A percentile compares a stretch with the other conserved stretches of the same genome.
phyloP scores from a whole-genome alignment of 2,888 invertebrate genomes.

The Danaus chrysippus region DNA sequence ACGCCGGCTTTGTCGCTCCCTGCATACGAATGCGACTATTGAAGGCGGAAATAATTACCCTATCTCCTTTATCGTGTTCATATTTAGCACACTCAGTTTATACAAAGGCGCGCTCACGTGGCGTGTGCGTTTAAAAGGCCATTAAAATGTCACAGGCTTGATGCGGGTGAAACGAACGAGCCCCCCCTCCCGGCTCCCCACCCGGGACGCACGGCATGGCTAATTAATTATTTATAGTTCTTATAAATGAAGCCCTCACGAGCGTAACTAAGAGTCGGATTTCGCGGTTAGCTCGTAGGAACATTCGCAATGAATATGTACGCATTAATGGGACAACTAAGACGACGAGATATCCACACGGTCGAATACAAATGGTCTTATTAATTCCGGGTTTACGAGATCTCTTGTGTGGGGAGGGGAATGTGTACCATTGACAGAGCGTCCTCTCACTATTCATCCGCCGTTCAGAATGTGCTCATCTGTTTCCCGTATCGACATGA shows the following conservation, averaged over 20 bases:
- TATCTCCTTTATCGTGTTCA: slow-evolving; percentile 42
- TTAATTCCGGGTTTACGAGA: slow-evolving; percentile 49
- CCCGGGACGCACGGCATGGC: slow-evolving; percentile 41
- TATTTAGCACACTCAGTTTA: slow-evolving; percentile 43
- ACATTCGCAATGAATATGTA: slow-evolving; percentile 21
- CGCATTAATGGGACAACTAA: slow-evolving; percentile 35
- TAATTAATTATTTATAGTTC: slow-evolving; percentile 71
- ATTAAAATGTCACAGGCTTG: slow-evolving; percentile 71
- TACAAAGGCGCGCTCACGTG: slow-evolving; percentile 50
- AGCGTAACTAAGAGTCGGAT: slow-evolving; percentile 35
- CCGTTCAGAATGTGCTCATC: slow-evolving; percentile 39
- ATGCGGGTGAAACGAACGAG: slow-evolving; percentile 54
- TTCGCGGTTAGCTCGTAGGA: slow-evolving; percentile 31
- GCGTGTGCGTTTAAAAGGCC: slow-evolving; percentile 61
- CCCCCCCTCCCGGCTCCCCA: slow-evolving; percentile 41
- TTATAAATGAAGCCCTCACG: slow-evolving; percentile 45
- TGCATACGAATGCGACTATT: slow-evolving; percentile 47
- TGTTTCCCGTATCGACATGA: slow-evolving; percentile 40
- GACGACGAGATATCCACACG: slow-evolving; percentile 42
- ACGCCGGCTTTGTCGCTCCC: slow-evolving; percentile 48
- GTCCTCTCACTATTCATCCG: slow-evolving; percentile 38
- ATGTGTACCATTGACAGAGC: slow-evolving; percentile 33
- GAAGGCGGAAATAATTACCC: slow-evolving; percentile 57
- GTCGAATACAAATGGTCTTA: slow-evolving; percentile 51
- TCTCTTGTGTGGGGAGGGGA: slow-evolving; percentile 22